A percentile compares a stretch with the other conserved stretches of the same genome.
phyloP scores from a whole-genome alignment of 2,888 invertebrate genomes.

The Cryptops parisi region DNA sequence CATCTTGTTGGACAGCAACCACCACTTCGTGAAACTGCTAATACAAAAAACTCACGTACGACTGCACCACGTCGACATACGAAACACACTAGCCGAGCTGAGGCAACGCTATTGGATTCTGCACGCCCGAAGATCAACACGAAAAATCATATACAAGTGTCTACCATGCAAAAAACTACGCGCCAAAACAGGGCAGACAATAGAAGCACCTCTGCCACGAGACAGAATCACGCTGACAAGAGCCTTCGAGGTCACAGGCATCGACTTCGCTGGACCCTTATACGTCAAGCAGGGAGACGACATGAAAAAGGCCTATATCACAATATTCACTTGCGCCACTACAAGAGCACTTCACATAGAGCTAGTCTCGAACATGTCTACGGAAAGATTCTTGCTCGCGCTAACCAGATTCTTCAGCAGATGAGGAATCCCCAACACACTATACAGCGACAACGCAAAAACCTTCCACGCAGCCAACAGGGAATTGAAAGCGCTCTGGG shows the following conservation, averaged over 20 bases:
- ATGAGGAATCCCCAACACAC: background rate
- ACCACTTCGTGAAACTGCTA: background rate
- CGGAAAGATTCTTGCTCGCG: constrained; percentile 10
- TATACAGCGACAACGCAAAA: constrained; percentile 14
- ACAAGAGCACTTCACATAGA: constrained; percentile 11
- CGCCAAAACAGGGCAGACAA: background rate
- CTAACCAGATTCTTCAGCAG: constrained; percentile 5
- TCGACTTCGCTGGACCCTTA: constrained; percentile 15
- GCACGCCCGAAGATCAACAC: background rate
- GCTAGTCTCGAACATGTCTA: constrained; percentile 3
- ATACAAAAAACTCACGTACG: background rate
- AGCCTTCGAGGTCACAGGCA: constrained; percentile 10
- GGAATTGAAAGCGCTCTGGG: background rate
- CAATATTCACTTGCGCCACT: background rate
- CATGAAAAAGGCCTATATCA: background rate
- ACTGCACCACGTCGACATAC: background rate
- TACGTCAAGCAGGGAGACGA: background rate
- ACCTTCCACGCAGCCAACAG: constrained; percentile 11
- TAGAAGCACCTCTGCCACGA: constrained; percentile 7
- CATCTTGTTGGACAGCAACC: background rate
- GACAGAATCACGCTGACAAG: constrained; percentile 4
- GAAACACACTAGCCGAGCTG: background rate
- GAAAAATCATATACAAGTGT: background rate
- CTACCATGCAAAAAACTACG: background rate
- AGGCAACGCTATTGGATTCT: background rate